Base-by-base conservation (phyloP, 2,888 invertebrate species). In the Eumacrocentrus americanus region DNA sequence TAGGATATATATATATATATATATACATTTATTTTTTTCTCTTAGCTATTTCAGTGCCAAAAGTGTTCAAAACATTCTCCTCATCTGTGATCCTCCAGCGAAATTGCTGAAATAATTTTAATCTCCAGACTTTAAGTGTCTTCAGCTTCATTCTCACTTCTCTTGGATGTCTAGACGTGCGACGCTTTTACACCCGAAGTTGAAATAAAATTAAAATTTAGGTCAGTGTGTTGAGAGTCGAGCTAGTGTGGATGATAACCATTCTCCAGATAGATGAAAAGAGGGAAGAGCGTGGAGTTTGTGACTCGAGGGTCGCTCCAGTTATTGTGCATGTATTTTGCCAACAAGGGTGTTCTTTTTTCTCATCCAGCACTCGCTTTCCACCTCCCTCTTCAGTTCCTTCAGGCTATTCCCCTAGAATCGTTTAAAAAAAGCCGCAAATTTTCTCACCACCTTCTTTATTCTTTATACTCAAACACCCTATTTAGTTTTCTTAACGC, bases 261-360 rank as follows among this genome's bases (percentile, higher is more conserved):
- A 46, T 14, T 16, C 22, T 23, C 14, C 7, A 37, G 54, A 64
- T 48, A 52, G 58, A 37, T 47, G 40, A 58, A 47, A 61, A 48
- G 34, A 38, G 52, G 56, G 44, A 25, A 51, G 38, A 40, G n/a
- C n/a, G n/a, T n/a, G n/a, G n/a, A n/a, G n/a, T n/a, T n/a, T n/a
- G n/a, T n/a, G n/a, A n/a, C n/a, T n/a, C n/a, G n/a, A 59, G 65
- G 64, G 64, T 61, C 61, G 52, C 64, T 64, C n/a, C 62, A 58
- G 56, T 61, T 62, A 62, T 29, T 29, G 29, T 6, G 56, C 58
- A 62, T 50, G 56, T 67, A 65, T 67, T 67, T 64, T 58, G 53
- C 58, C 67, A 65, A 65, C 63, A 53, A 54, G 11, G 23, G 29
- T 56, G 60, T 20, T 52, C 55, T 56, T 51, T 58, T 42, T 60